Conservation (phyloP, 2,113 vertebrate species). For the Willisornis vidua region DNA sequence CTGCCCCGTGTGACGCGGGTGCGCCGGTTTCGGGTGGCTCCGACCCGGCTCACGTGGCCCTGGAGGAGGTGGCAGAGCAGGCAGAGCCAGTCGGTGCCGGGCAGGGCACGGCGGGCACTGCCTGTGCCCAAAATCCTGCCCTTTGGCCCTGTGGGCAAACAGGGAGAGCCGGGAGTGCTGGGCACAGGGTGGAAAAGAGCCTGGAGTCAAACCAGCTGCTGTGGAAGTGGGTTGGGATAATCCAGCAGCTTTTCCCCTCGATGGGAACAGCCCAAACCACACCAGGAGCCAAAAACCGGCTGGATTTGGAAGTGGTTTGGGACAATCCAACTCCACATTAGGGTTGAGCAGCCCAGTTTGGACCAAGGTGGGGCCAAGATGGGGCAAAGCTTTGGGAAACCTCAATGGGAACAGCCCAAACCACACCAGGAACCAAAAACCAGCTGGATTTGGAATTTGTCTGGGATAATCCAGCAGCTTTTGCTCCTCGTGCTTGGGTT, state of each 20-base stretch:
- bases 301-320: not conserved
- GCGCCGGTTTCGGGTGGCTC: constrained; percentile 12
- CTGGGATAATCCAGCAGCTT: too few species aligned
- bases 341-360: not conserved
- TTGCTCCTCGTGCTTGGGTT: too few species aligned
- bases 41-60: not conserved
- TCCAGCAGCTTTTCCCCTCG: not conserved
- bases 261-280: not conserved
- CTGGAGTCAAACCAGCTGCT: too few species aligned
- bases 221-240: not conserved
- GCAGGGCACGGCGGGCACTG: not conserved
- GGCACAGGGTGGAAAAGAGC: not conserved
- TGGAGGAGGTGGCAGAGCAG: not conserved
- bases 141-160: not conserved
- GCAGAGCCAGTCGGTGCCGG: not conserved
- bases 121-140: not conserved
- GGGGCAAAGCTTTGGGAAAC: not conserved
- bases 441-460: not conserved
- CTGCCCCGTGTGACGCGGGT: too few species aligned
- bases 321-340: not conserved
- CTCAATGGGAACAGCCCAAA: not conserved
- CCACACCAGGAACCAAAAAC: not conserved
- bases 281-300: not conserved
- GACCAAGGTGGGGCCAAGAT: not conserved
- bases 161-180: too few species aligned